Conservation (phyloP, 1,140 invertebrate species). For the Panulirus ornatus region DNA sequence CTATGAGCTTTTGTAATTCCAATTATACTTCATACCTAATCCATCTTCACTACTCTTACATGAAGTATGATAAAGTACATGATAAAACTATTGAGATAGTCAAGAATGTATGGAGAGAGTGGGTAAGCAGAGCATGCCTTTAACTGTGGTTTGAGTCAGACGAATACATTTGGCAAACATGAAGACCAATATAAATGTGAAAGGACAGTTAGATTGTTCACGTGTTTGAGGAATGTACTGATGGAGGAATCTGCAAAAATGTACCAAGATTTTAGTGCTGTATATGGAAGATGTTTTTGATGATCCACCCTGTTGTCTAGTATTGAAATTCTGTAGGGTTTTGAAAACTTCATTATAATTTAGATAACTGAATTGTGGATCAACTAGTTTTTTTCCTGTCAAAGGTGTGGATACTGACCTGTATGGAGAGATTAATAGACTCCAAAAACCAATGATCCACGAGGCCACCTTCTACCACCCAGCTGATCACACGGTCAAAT, state of each 20-base stretch:
- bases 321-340: background rate
- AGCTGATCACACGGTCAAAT: background rate
- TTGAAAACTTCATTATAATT: background rate
- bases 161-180: background rate
- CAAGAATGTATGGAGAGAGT: background rate
- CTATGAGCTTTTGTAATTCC: too few relatives aligned
- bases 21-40: too few relatives aligned
- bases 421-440: background rate
- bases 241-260: background rate
- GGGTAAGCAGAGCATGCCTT: background rate
- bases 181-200: background rate
- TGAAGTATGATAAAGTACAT: too few relatives aligned
- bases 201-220: background rate
- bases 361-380: background rate
- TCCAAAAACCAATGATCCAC: slow-evolving; percentile 5
- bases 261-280: background rate
- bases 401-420: background rate
- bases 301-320: background rate
- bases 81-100: background rate
- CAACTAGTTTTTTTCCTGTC: background rate
- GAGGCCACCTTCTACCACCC: slow-evolving; percentile 34
- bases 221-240: background rate
- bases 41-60: too few relatives aligned
- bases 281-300: background rate
- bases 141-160: background rate